Evolutionary conservation across 30 jellyfish, hydroid and myxozoan species (phyloP), one percentile per base, ranked within the genome.

Genomic region (Catostylus mosaicus): DNA sequence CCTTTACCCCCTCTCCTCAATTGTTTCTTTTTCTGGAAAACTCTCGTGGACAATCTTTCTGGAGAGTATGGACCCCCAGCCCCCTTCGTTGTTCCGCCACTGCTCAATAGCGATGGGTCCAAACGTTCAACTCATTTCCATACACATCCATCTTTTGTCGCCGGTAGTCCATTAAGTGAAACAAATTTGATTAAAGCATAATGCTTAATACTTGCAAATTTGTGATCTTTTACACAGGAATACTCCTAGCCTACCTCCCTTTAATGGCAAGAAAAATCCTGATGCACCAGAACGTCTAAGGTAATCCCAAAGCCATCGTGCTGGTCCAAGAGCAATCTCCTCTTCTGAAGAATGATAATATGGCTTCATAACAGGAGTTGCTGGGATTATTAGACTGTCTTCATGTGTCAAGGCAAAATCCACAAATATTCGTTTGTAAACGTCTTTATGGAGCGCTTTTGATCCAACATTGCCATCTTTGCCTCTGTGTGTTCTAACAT

Each of bases 271-370:
- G 78, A 94, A 89, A 66, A 75, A 94, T 34, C 99, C 99, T 11
- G 91, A 48, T 1, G 77, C 63, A 0, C 95, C 95, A 47, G 90
- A 60, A 31, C 97, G 80, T 19, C 96, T 51, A 1, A 94, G 71
- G 70, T 89, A 94, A 64, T 94, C 99, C 99, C 99, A 94, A n/a
- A 94, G 92, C 97, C 97, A 94, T 56, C 99, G 89, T 1, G 97
- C 95, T 8, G 99, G 99, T 14, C 96, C 99, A 1, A 79, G 90
- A 5, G 97, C 96, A 23, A 94, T 82, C 85, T 92, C 98, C 62
- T 92, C 98, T 34, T 79, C 98, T 18, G 98, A 96, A 12, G 70
- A 62, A 47, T 92, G 90, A 51, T 67, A 68, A 33, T 46, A 23
- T 18, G 95, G 71, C 61, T 66, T 59, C 1, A 72, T 66, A 23